Base-by-base conservation (phyloP, 2,113 vertebrate species). In the Phyllopteryx taeniolatus region DNA sequence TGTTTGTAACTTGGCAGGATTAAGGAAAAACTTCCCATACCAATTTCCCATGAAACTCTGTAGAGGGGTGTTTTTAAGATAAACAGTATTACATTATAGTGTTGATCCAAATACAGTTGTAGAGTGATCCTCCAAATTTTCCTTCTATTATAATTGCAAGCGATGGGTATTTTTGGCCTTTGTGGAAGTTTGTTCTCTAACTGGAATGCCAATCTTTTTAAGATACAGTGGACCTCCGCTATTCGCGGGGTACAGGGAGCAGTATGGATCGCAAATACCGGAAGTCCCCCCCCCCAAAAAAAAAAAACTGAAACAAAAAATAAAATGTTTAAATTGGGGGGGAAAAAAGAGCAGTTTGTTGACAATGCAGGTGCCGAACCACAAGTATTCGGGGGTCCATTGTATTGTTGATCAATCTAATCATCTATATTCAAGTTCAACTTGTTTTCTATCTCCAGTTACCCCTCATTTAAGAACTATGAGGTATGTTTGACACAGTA, bases 401-500 rank as follows among this genome's bases (percentile, higher is more conserved):
- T 39, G 35, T 39, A 39, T 39, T 39, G 35, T 6, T 39, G 35
- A 12, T 53, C 5, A 53, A 19, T 15, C 0, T 17, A 11, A 27
- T 10, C 1, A 11, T 64, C 20, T 43, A 22, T 44, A 3, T 22
- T 65, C 2, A 65, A 3, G 10, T n/a, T 64, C 1, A 65, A 22
- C 20, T 44, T 64, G 20, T 47, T 9, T 22, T 46, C 43, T 43
- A 84, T 87, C 80, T 47, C 19, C 77, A 96, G 95, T 94, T 75
- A 94, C 92, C 19, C 92, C 93, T 69, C 84, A 78, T 60, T 92
- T 91, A 71, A 91, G 91, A 81, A 73, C 87, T 65, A 80, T 83
- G 73, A 94, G 93, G 94, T 90, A 79, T n/a, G 64, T 60, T 20
- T 67, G 0, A 14, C 2, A 19, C 12, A 39, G 3, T 35, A 46